phyloP scores from a whole-genome alignment of 2,797 vertebrate species.

The Allobates femoralis region DNA sequence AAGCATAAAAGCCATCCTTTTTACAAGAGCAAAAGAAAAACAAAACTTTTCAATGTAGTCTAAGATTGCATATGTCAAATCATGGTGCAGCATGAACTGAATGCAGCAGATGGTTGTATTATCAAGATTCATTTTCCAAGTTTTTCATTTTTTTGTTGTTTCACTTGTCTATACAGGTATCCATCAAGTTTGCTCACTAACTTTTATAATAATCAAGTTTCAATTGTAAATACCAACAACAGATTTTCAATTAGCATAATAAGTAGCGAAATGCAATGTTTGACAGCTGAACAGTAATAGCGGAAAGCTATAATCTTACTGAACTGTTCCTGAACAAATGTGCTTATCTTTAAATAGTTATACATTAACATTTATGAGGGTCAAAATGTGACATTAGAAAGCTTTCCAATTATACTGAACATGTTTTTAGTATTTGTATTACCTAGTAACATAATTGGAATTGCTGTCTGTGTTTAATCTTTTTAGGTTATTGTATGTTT shows the following conservation, averaged over 20 bases:
- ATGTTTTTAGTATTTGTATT: constrained; percentile 48
- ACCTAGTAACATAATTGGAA: constrained; percentile 45
- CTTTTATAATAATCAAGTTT: constrained; percentile 23
- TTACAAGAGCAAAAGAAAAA: background rate
- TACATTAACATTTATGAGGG: constrained; percentile 61
- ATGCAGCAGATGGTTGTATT: background rate
- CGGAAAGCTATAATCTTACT: constrained; percentile 56
- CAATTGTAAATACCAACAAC: constrained; percentile 58
- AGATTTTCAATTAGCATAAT: constrained; percentile 61
- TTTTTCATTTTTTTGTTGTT: background rate
- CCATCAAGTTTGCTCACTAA: constrained; percentile 9
- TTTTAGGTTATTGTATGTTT: constrained; percentile 38
- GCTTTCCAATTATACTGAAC: constrained; percentile 57
- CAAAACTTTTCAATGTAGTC: background rate
- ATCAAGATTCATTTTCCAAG: background rate
- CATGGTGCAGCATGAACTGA: background rate
- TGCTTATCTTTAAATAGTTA: constrained; percentile 56
- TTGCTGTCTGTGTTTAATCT: constrained; percentile 33
- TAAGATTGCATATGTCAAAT: background rate
- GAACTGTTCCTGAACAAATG: constrained; percentile 59
- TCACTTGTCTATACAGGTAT: constrained; percentile 14
- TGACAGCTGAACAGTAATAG: constrained; percentile 57
- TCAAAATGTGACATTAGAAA: constrained; percentile 58
- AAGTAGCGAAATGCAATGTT: constrained; percentile 53
- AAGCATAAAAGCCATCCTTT: too few species aligned